Percentiles rank a stretch among this genome's conserved stretches.
These are phyloP conservation scores for Heliconius erato DNA, from an alignment of 2,888 invertebrate species.

Conservation along the genomic window DNA sequence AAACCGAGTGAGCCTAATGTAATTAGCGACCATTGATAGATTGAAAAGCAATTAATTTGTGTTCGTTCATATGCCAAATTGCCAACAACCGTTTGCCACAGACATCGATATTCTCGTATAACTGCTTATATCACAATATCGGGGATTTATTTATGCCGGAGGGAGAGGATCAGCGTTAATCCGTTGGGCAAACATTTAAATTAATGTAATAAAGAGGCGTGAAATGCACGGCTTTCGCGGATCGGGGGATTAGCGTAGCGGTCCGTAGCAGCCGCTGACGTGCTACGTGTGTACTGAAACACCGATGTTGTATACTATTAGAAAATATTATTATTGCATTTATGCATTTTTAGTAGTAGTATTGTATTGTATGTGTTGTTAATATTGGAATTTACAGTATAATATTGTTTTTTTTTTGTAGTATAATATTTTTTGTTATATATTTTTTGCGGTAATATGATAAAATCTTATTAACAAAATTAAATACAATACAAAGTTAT, in stretches of 20 bases:
- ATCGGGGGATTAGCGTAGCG: constrained; percentile 69
- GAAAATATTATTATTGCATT: neutral
- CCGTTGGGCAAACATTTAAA: constrained; percentile 82
- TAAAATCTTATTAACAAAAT: no score
- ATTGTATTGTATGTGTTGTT: neutral
- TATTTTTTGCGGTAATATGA: no score
- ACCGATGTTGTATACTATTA: constrained; percentile 38
- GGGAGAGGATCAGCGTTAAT: constrained; percentile 67
- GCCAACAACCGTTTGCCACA: constrained; percentile 28
- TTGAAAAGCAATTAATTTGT: constrained; percentile 32
- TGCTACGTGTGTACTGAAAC: constrained; percentile 34
- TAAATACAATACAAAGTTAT: no score
- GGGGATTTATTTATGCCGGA: constrained; percentile 63
- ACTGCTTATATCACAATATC: constrained; percentile 50
- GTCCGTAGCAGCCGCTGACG: constrained; percentile 55
- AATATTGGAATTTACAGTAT: no score
- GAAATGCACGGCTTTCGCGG: constrained; percentile 77
- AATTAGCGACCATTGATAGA: constrained; percentile 12
- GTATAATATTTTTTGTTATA: no score
- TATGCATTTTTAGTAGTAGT: neutral
- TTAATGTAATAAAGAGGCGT: constrained; percentile 85
- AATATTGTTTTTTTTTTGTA: no score
- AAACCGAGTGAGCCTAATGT: constrained; percentile 7
- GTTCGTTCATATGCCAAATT: constrained; percentile 20
- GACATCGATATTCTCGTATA: constrained; percentile 34